Evolutionary conservation across 2,797 vertebrate genomes (phyloP).

Genomic region (Poecile montanus): DNA sequence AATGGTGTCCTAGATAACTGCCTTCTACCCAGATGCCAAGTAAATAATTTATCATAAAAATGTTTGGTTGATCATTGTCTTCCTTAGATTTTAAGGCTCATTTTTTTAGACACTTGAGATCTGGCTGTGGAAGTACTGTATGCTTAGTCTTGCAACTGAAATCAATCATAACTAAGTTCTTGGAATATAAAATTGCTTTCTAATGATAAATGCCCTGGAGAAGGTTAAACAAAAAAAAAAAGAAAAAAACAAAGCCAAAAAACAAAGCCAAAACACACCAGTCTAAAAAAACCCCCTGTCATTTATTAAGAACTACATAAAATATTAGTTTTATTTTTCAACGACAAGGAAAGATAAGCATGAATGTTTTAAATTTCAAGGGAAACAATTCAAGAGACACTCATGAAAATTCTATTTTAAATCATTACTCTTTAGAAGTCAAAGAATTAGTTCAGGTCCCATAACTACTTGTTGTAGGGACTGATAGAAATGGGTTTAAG

Average conservation of each 20-base stretch:
- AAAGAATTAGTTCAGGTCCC: neutral
- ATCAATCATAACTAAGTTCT: neutral
- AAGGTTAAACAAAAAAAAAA: neutral
- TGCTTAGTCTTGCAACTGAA: neutral
- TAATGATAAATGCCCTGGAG: neutral
- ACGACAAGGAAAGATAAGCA: neutral
- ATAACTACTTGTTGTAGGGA: neutral
- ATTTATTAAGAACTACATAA: neutral
- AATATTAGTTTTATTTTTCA: neutral
- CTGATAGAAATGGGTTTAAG: neutral
- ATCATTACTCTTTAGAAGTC: neutral
- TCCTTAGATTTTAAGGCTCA: neutral
- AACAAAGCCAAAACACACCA: accelerated
- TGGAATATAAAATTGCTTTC: neutral
- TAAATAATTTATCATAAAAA: neutral
- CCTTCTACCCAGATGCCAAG: neutral
- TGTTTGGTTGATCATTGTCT: neutral
- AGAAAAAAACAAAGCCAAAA: no score
- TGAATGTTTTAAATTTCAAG: neutral
- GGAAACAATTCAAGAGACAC: neutral
- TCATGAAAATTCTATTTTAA: neutral
- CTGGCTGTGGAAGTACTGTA: neutral
- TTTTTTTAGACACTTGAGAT: neutral
- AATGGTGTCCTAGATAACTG: neutral
- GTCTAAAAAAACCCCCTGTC: no score